phyloP scores from a whole-genome alignment of 2,797 vertebrate genomes.

The Antrozous pallidus region DNA sequence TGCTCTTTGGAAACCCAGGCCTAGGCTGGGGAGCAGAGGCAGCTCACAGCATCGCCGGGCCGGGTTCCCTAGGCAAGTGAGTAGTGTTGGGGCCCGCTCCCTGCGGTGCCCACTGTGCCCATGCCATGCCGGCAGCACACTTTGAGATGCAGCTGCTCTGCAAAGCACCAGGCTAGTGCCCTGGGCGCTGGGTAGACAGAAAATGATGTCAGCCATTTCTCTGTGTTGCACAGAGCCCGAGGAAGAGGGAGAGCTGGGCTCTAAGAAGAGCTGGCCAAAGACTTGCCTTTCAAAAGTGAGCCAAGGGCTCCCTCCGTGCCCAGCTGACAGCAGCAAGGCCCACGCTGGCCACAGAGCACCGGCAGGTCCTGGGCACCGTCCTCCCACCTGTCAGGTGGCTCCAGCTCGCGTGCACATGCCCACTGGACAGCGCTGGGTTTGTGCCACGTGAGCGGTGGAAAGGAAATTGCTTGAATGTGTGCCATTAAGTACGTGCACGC shows the following conservation, averaged over 20 bases:
- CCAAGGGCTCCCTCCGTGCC: neutral
- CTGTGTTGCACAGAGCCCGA: neutral
- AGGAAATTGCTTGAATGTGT: neutral
- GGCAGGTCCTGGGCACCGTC: too few species aligned
- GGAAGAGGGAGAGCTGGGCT: neutral
- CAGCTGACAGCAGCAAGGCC: neutral
- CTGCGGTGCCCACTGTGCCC: too few species aligned
- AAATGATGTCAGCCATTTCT: neutral
- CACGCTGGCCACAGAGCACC: rapidly evolving
- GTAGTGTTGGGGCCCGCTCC: neutral
- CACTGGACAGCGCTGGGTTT: neutral
- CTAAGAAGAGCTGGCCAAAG: neutral
- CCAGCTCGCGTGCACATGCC: neutral
- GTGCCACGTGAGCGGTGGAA: neutral
- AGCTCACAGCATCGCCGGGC: neutral
- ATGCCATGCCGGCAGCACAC: neutral
- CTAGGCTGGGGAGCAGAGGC: neutral
- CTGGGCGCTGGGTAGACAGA: neutral
- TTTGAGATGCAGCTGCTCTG: neutral
- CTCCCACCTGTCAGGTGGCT: neutral
- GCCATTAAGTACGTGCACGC: neutral
- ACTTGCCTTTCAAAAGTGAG: neutral
- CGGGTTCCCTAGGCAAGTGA: neutral
- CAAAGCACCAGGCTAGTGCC: neutral
- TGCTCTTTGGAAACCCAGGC: neutral